A percentile compares a stretch with the other conserved stretches of the same genome.
Evolutionary conservation across 2,888 invertebrate genomes (phyloP).

Genomic region (Ernsta delagoae): DNA sequence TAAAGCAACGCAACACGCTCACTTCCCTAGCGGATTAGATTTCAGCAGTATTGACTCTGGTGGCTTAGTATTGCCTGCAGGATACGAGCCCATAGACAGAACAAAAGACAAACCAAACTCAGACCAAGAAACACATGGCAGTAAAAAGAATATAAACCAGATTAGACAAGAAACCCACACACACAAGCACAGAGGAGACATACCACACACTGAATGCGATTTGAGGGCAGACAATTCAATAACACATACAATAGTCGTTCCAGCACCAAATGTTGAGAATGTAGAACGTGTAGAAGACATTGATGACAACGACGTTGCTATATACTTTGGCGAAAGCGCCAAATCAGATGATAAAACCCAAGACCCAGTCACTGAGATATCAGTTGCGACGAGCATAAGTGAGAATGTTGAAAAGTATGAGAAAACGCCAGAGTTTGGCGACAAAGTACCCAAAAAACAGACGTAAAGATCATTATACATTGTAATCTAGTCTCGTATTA

Average conservation of each 20-base stretch:
- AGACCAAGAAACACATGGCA: conserved; percentile 62
- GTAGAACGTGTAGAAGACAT: conserved; percentile 66
- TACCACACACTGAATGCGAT: conserved; percentile 66
- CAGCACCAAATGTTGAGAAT: conserved; percentile 61
- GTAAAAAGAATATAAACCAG: conserved; percentile 48
- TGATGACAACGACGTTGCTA: conserved; percentile 85
- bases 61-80: conserved; percentile 54
- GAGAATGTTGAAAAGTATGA: conserved; percentile 57
- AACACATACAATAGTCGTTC: conserved; percentile 69
- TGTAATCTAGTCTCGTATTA: conserved; percentile 43
- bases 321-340: conserved; percentile 76
- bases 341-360: conserved; percentile 45
- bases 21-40: background rate
- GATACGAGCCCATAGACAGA: conserved; percentile 72
- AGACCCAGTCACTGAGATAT: conserved; percentile 76
- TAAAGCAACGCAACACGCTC: too few relatives aligned
- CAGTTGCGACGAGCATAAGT: conserved; percentile 77
- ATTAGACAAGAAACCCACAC: conserved; percentile 50
- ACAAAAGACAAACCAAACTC: conserved; percentile 52
- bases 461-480: conserved; percentile 47
- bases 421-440: conserved; percentile 58
- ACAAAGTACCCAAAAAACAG: conserved; percentile 58
- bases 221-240: conserved; percentile 73
- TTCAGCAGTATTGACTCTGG: background rate
- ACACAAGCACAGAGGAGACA: conserved; percentile 54